Percentiles rank a stretch among this genome's conserved stretches.
Conservation (phyloP, 2,888 invertebrate genomes). For the Thera obeliscata region DNA sequence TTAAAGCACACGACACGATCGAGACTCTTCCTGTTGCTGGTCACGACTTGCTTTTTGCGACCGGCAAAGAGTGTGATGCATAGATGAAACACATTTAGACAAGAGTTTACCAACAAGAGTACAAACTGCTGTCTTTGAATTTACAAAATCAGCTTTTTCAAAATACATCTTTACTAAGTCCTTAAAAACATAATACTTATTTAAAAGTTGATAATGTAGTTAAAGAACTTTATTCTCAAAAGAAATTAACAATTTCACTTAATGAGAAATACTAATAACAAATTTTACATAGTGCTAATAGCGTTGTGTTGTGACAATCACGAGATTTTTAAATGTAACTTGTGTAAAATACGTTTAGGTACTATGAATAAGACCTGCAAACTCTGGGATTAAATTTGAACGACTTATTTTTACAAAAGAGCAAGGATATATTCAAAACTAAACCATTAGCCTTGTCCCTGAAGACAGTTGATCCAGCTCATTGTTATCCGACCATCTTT, state of each 20-base stretch:
- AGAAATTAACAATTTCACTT: too few species aligned
- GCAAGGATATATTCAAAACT: not conserved
- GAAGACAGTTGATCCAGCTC: not conserved
- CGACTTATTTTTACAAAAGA: conserved; percentile 1
- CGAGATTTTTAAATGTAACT: not conserved
- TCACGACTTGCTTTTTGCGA: conserved; percentile 45
- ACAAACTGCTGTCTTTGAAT: too few species aligned
- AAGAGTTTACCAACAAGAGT: not conserved
- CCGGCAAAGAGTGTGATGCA: conserved; percentile 28
- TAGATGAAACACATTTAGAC: conserved; percentile 7
- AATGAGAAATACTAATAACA: too few species aligned
- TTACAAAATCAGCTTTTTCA: too few species aligned
- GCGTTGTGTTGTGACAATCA: not conserved
- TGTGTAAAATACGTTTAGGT: not conserved
- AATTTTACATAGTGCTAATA: not conserved
- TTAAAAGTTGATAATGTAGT: too few species aligned
- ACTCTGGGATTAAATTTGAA: not conserved
- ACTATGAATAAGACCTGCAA: not conserved
- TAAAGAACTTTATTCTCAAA: too few species aligned
- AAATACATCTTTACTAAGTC: not conserved
- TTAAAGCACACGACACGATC: conserved; percentile 44
- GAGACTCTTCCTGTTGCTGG: conserved; percentile 43
- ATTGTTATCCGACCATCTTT: conserved; percentile 12
- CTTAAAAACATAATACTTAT: too few species aligned
- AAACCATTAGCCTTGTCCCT: conserved; percentile 11